These are phyloP conservation scores for Busseola fusca DNA, from an alignment of 2,888 invertebrate genomes.

Conservation along the genomic window DNA sequence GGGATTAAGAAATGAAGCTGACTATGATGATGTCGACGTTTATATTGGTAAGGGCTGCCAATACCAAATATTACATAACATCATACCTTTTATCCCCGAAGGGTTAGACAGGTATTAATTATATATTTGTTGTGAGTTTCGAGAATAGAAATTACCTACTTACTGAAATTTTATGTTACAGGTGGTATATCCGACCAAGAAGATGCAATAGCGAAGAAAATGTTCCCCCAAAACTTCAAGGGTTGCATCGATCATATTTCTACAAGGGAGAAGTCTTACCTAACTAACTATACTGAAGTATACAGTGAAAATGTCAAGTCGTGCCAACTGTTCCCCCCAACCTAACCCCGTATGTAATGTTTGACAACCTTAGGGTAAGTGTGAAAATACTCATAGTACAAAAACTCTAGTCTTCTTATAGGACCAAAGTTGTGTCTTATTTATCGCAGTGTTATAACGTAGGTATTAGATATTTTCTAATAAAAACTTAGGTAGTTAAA, in stretches of 20 bases:
- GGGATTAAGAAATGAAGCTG: slow-evolving; percentile 65
- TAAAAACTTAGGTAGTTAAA: slow-evolving; percentile 10
- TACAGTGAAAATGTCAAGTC: slow-evolving; percentile 85
- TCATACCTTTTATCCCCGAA: not conserved
- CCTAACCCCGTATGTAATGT: slow-evolving; percentile 56
- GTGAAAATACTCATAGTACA: slow-evolving; percentile 78
- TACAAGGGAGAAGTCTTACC: slow-evolving; percentile 72
- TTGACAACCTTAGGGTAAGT: slow-evolving; percentile 45
- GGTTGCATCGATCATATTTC: slow-evolving; percentile 90
- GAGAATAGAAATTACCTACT: not conserved
- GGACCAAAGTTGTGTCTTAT: slow-evolving; percentile 65
- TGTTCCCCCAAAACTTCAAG: slow-evolving; percentile 88
- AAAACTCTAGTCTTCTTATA: slow-evolving; percentile 81
- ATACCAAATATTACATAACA: not conserved
- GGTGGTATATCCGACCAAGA: slow-evolving; percentile 88
- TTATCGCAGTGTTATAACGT: slow-evolving; percentile 33
- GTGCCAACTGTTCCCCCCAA: slow-evolving; percentile 83
- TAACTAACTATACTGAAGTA: slow-evolving; percentile 78
- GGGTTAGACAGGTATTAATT: not conserved
- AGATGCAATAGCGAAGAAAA: slow-evolving; percentile 79
- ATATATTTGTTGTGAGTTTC: not conserved
- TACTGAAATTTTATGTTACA: slow-evolving; percentile 61
- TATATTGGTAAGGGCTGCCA: slow-evolving; percentile 74
- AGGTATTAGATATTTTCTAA: slow-evolving; percentile 33
- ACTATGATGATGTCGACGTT: slow-evolving; percentile 75